These are phyloP conservation scores for Lasioglossum marginatum DNA, from an alignment of 2,888 invertebrate species.

Conservation along the genomic window DNA sequence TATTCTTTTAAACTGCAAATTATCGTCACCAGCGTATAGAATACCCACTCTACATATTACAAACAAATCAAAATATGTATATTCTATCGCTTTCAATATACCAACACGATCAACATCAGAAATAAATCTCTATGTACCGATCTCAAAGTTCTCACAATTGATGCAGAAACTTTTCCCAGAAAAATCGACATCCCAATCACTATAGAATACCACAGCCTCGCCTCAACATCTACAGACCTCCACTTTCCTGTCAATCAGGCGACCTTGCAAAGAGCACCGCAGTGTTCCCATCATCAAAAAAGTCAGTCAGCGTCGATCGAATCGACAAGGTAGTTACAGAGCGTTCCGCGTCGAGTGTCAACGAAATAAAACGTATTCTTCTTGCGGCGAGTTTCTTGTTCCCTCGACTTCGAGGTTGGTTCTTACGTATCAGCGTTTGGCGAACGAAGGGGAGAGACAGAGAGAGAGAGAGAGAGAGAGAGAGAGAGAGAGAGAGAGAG, in stretches of 20 bases:
- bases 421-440: background rate
- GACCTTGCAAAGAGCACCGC: constrained; percentile 2
- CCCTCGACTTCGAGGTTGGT: background rate
- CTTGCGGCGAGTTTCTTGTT: background rate
- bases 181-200: background rate
- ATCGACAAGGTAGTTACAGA: background rate
- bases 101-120: background rate
- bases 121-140: background rate
- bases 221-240: background rate
- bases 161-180: background rate
- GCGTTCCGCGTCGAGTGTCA: constrained; percentile 6
- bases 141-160: background rate
- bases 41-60: too few relatives aligned
- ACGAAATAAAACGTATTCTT: constrained; percentile 14
- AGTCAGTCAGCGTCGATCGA: constrained; percentile 6
- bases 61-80: too few relatives aligned
- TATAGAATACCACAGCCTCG: background rate
- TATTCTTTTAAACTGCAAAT: too few relatives aligned
- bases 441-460: background rate
- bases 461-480: background rate
- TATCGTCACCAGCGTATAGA: too few relatives aligned
- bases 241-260: background rate
- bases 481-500: background rate
- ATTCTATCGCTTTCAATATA: background rate
- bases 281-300: constrained; percentile 25